Evolutionary conservation across 1,140 invertebrate species (phyloP), one percentile per base, ranked within the genome.

Genomic region (Drosophila novamexicana): DNA sequence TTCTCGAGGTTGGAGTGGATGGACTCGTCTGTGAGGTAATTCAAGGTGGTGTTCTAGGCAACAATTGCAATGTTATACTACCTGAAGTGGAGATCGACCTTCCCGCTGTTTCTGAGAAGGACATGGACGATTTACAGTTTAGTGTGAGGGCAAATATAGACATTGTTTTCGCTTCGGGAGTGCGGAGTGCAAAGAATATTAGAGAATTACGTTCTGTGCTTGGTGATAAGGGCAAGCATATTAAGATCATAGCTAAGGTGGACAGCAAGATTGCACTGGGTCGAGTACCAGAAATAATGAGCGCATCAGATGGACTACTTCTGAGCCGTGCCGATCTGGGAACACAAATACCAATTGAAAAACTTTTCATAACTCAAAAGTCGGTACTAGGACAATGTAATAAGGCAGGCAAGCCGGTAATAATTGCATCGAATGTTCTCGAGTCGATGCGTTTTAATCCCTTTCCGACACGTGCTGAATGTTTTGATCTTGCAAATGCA

Each of bases 141-240:
- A n/a, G n/a, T n/a, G n/a, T n/a, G n/a, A n/a, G n/a, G 77, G 97
- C 98, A 90, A 96, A 96, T 18, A 94, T 99, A n/a, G 99, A 99
- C 86, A 99, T 99, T 95, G 95, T 99, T 39, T 99, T 99, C 93
- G 98, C 98, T 0, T 99, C 98, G 0, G 99, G 99, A 91, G 99
- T 99, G 81, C 95, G 98, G 77, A 96, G 97, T 93, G 98, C 97
- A 12, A 94, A 94, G 3, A 98, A 97, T 32, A 94, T 99, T 6
- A 93, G 94, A 7, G 97, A 98, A 92, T 98, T 99, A 74, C 95
- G 98, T 37, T 85, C 93, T 29, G 96, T 99, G 83, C 94, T 99
- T 18, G 97, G 98, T 14, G 96, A 98, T 50, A 95, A 97, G 91
- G 98, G 98, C 7, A 98, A 97, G 91, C 95, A 97, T 68, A 99